Conservation (phyloP, 2,888 invertebrate species). For the Oxytorus armatus region DNA sequence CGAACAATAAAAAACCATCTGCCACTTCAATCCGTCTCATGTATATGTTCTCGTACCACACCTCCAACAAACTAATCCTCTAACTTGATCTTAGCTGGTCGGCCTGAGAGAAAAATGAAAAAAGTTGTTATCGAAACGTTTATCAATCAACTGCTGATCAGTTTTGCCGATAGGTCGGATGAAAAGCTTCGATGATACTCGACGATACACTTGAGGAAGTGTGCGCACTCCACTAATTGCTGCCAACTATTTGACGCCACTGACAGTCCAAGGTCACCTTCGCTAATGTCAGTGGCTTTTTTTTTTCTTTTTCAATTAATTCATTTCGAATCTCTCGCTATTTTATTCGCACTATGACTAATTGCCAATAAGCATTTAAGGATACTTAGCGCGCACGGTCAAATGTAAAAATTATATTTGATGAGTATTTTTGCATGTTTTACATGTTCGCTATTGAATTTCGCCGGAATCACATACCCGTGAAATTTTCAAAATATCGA, state of each 20-base stretch:
- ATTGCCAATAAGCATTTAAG: not conserved
- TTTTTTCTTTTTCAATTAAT: conserved; percentile 18
- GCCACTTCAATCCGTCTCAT: not conserved
- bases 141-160: conserved; percentile 19
- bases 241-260: conserved; percentile 60
- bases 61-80: not conserved
- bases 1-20: not conserved
- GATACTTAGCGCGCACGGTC: not conserved
- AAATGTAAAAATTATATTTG: no score
- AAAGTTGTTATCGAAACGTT: conserved; percentile 1
- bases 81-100: not conserved
- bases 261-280: conserved; percentile 61
- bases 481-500: no score
- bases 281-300: conserved; percentile 49
- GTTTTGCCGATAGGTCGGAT: conserved; percentile 4
- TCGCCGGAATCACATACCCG: no score
- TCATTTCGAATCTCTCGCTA: not conserved
- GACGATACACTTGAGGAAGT: conserved; percentile 38
- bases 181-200: conserved; percentile 25
- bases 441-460: no score
- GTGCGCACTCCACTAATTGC: conserved; percentile 19
- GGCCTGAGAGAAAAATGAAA: not conserved
- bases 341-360: conserved; percentile 3
- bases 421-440: no score
- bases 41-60: not conserved